Percentiles rank a stretch among this genome's conserved stretches.
Evolutionary conservation across 2,797 vertebrate genomes (phyloP).

Genomic region (Clarias fuscus): DNA sequence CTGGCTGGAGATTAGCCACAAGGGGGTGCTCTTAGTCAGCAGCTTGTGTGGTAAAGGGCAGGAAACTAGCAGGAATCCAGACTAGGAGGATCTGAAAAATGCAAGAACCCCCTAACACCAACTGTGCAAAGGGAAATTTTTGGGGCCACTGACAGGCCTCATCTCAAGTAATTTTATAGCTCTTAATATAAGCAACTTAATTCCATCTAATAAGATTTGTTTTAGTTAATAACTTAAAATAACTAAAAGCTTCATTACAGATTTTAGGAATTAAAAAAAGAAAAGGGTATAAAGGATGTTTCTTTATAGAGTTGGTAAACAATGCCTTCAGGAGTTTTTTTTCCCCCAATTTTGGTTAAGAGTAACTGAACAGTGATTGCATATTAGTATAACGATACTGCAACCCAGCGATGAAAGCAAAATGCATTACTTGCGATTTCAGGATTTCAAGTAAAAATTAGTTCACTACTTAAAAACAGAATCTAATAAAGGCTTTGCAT

Average conservation of each 20-base stretch:
- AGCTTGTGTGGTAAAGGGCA: neutral
- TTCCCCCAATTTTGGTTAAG: neutral
- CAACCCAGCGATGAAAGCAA: neutral
- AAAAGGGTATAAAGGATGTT: neutral
- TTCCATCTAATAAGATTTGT: neutral
- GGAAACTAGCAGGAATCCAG: slow-evolving; percentile 1
- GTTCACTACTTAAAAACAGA: neutral
- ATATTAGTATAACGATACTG: neutral
- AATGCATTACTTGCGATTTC: neutral
- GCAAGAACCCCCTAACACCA: neutral
- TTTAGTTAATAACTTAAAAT: neutral
- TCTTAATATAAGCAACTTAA: no score
- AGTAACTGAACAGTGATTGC: neutral
- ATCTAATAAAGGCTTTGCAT: neutral
- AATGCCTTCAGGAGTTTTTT: neutral
- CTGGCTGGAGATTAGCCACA: neutral
- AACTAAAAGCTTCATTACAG: neutral
- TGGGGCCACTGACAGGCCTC: neutral
- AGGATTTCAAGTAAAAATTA: neutral
- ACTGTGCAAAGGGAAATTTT: neutral
- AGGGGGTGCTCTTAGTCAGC: slow-evolving; percentile 12
- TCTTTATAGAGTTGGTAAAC: neutral
- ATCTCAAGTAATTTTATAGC: no score
- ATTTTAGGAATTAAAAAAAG: neutral
- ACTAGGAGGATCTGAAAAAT: neutral